A percentile compares a stretch with the other conserved stretches of the same genome.
Evolutionary conservation across 2,888 invertebrate species (phyloP).

Genomic region (Pomacea canaliculata): DNA sequence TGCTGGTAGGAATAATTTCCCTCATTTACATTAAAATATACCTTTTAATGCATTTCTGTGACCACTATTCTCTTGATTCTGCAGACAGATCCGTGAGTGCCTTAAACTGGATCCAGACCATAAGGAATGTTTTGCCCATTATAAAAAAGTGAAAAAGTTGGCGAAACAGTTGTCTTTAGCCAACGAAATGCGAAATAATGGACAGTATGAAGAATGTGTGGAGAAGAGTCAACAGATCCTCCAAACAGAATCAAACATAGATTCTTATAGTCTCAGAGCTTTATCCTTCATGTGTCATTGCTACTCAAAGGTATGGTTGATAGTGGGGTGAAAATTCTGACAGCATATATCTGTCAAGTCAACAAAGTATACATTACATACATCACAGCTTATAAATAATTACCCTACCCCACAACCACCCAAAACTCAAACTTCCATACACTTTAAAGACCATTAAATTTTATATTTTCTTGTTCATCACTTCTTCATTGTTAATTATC

Average conservation of each 20-base stretch:
- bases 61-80: not conserved
- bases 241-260: constrained; percentile 79
- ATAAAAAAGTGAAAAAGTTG: constrained; percentile 95
- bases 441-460: no score
- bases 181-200: constrained; percentile 70
- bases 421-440: no score
- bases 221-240: constrained; percentile 75
- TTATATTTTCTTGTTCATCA: no score
- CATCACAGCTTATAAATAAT: no score
- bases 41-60: not conserved
- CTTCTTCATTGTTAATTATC: no score
- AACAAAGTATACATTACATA: no score
- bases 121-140: constrained; percentile 93
- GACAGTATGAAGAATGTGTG: constrained; percentile 66
- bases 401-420: no score
- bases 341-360: no score
- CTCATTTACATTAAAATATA: not conserved
- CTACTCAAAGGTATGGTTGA: constrained; percentile 46
- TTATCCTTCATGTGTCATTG: constrained; percentile 87
- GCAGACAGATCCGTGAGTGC: constrained; percentile 93
- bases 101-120: constrained; percentile 97
- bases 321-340: no score
- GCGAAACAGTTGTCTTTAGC: constrained; percentile 77
- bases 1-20: not conserved
- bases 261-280: constrained; percentile 73